These are phyloP conservation scores for Drosophila grimshawi DNA, from an alignment of 1,140 invertebrate genomes.

Conservation along the genomic window DNA sequence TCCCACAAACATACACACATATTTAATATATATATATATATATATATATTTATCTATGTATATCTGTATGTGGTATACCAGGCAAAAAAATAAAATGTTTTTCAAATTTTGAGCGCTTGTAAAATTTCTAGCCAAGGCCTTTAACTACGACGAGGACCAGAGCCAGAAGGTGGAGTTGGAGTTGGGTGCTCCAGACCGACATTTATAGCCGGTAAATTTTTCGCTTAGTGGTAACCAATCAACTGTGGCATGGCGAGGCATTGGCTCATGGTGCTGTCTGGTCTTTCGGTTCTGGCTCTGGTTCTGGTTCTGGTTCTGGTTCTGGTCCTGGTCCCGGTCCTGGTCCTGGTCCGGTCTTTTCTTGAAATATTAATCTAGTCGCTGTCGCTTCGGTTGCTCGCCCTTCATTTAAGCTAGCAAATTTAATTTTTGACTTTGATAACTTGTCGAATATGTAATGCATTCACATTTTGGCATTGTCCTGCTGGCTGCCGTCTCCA, in stretches of 20 bases:
- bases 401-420: conserved; percentile 3
- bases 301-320: not conserved
- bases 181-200: conserved; percentile 40
- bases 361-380: conserved; percentile 22
- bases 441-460: conserved; percentile 28
- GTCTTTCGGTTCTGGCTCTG: not conserved
- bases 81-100: conserved; percentile 24
- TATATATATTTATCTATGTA: conserved; percentile 13
- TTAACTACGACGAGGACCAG: not conserved
- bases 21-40: conserved; percentile 6
- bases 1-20: conserved; percentile 9
- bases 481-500: not conserved
- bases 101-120: conserved; percentile 59
- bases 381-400: not conserved
- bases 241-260: conserved; percentile 58
- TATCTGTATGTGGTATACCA: conserved; percentile 1
- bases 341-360: conserved; percentile 17
- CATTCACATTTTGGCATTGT: not conserved
- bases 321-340: not conserved
- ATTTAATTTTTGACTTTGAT: conserved; percentile 29
- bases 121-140: conserved; percentile 35
- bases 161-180: not conserved
- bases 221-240: conserved; percentile 73
- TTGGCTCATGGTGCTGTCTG: conserved; percentile 13
- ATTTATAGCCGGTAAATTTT: conserved; percentile 72